phyloP scores from a whole-genome alignment of 1,140 invertebrate species.

The Helicorthomorpha holstii region DNA sequence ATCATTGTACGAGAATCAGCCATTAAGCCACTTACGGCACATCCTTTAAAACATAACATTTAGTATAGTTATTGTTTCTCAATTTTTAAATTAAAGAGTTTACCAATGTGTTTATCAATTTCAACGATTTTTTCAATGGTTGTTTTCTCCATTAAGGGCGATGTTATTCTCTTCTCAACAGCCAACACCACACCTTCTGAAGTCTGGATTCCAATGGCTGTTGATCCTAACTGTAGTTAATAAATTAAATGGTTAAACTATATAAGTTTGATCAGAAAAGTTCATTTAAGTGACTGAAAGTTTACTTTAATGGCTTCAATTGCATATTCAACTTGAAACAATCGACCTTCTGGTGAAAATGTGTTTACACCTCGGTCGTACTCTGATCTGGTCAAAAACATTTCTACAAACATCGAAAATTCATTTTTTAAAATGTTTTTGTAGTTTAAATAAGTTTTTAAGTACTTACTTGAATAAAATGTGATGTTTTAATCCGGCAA shows the following conservation, averaged over 20 bases:
- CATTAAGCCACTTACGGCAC: constrained; percentile 94
- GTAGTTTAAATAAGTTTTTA: too few relatives aligned
- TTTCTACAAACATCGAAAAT: too few relatives aligned
- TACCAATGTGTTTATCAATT: constrained; percentile 88
- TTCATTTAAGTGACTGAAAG: constrained; percentile 1
- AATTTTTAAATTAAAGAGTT: constrained; percentile 1
- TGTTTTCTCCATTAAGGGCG: constrained; percentile 84
- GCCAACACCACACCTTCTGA: constrained; percentile 86
- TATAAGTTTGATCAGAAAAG: not conserved
- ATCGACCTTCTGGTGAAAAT: constrained; percentile 94
- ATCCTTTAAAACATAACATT: constrained; percentile 35
- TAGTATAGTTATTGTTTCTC: too few relatives aligned
- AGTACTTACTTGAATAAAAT: too few relatives aligned
- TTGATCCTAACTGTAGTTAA: constrained; percentile 67
- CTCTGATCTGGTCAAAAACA: constrained; percentile 98
- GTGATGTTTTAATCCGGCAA: too few relatives aligned
- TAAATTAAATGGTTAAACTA: not conserved
- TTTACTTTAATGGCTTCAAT: constrained; percentile 93
- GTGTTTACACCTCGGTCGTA: constrained; percentile 99
- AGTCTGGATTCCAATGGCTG: constrained; percentile 94
- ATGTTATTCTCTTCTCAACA: constrained; percentile 95
- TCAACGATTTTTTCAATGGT: constrained; percentile 94
- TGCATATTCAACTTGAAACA: constrained; percentile 99
- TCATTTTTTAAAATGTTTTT: too few relatives aligned
- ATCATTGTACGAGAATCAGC: constrained; percentile 92